Base-by-base conservation (phyloP, 2,888 invertebrate species). In the Pyrgus malvae region DNA sequence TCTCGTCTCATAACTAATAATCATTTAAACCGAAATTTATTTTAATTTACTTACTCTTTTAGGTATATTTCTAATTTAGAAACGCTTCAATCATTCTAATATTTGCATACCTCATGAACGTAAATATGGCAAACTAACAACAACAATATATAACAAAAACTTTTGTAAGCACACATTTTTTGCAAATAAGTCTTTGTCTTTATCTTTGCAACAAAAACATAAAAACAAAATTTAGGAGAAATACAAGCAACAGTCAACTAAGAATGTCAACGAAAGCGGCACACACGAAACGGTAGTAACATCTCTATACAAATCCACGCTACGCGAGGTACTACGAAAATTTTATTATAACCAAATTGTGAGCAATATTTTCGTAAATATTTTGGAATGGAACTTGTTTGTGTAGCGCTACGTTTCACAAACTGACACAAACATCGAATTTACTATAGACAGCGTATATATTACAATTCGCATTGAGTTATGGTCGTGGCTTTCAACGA, bases 351-450 rank as follows among this genome's bases (percentile, higher is more conserved):
- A 81, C 82, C 79, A 83, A 84, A 87, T 83, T 81, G 81, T 83
- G 76, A 80, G 78, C 85, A 80, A 83, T 87, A 86, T 89, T 86
- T 88, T 83, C 69, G 84, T 88, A 89, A 89, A 89, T 86, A 88
- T 89, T 89, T 84, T 82, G 76, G 78, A 75, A 75, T 72, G 69
- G 66, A 73, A 76, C 78, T 80, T 79, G 83, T 86, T 86, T 85
- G 80, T 78, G 76, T 68, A 65, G 68, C 53, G 21, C 64, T 70
- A 64, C 62, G 61, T 60, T 68, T 71, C 68, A 72, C 72, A 76
- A 78, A 79, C 72, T 72, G 67, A 77, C 74, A 69, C 71, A 78
- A 79, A 83, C 73, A 83, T 53, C 53, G 14, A 45, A 45, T 29
- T 17, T 9, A 38, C 53, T 53, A 55, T 42, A 48, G 48, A 42